Conservation (phyloP, 2,113 vertebrate species). For the Lycaon pictus region DNA sequence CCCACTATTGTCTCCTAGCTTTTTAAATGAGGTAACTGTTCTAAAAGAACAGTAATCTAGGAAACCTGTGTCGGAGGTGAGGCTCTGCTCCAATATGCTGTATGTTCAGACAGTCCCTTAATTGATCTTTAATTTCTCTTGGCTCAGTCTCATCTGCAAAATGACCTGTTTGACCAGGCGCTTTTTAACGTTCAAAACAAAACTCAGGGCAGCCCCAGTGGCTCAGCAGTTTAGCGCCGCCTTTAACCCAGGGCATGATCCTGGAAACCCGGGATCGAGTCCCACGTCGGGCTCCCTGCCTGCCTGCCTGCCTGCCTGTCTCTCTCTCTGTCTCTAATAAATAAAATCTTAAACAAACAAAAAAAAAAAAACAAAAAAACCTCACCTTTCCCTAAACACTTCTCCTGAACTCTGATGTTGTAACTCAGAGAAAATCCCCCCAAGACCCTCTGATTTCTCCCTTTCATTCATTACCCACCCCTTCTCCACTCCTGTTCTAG, state of each 20-base stretch:
- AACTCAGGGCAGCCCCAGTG: background rate
- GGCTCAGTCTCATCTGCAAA: background rate
- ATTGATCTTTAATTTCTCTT: background rate
- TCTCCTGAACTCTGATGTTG: background rate
- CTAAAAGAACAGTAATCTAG: background rate
- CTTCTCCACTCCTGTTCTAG: background rate
- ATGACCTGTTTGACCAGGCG: background rate
- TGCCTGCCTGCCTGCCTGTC: no score
- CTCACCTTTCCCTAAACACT: background rate
- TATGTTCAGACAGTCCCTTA: background rate
- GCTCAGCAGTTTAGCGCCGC: no score
- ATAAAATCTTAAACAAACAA: no score
- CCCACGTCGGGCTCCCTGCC: no score
- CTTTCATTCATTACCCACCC: background rate
- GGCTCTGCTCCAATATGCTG: background rate
- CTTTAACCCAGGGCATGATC: no score
- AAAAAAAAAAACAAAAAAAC: background rate
- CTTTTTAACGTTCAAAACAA: conserved; percentile 19
- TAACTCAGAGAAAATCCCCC: background rate
- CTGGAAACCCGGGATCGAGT: no score
- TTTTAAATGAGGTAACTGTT: background rate
- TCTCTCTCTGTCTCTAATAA: no score
- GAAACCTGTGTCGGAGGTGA: background rate
- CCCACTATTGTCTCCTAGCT: background rate
- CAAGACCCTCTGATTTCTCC: background rate